These are phyloP conservation scores for Halictus quadricinctus DNA, from an alignment of 2,888 invertebrate genomes.

Conservation along the genomic window DNA sequence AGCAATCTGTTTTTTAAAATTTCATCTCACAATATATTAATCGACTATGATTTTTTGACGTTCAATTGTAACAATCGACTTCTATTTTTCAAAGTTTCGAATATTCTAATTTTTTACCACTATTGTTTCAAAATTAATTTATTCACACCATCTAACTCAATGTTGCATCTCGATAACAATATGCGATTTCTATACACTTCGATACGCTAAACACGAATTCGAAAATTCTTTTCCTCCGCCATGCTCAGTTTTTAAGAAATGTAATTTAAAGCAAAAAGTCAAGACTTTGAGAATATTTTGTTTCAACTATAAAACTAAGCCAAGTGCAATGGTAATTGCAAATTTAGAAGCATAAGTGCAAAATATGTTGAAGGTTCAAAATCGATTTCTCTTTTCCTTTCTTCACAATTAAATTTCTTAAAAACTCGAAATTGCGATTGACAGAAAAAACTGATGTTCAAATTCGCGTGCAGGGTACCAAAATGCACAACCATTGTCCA, in stretches of 20 bases:
- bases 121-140: constrained; percentile 5
- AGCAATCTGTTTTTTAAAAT: background rate
- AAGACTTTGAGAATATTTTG: background rate
- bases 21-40: no score
- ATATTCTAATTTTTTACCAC: background rate
- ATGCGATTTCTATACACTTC: no score
- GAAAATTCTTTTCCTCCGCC: background rate
- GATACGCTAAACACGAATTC: background rate
- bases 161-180: background rate
- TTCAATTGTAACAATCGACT: background rate
- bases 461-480: background rate
- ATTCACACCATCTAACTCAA: background rate
- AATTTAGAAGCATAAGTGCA: background rate
- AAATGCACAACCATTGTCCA: background rate
- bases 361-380: background rate
- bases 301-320: background rate
- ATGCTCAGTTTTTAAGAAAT: background rate
- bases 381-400: background rate
- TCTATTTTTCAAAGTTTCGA: background rate
- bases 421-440: background rate
- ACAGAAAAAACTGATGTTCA: background rate
- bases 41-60: background rate
- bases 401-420: background rate
- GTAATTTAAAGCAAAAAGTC: background rate
- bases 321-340: no score